Base-by-base conservation (phyloP, 92 coral and sea anemone species). In the Umimayanthus kanabou region DNA sequence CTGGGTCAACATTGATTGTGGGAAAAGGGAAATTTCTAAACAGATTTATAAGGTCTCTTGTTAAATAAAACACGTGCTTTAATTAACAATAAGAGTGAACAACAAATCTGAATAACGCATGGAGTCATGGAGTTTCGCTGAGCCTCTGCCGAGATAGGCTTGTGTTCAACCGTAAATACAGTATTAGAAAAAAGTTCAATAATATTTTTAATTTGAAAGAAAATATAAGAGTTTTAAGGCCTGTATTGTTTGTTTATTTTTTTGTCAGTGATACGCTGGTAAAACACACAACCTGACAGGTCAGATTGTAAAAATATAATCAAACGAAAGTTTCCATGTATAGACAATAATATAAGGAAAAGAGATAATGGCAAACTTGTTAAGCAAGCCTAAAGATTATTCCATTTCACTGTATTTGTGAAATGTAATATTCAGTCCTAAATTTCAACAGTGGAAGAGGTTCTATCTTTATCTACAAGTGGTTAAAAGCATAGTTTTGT, bases 381-480 rank as follows among this genome's bases (percentile, higher is more conserved):
- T 79, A 6, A 79, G 9, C 69, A 50, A 79, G 67, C 42, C 15
- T 80, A 4, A 33, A 18, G 47, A 57, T 18, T 13, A 6, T 40
- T 57, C 43, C 84, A 55, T 80, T 80, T 80, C 71, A 80, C 61
- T 53, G 39, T 57, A n/a, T 45, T 78, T 47, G 8, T 50, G 39
- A 47, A 47, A 25, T 25, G 40, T 15, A 78, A 50, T 25, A 49
- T 78, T 50, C 23, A 57, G 3, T 29, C 25, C 39, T 57, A 79
- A 82, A 39, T 69, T 43, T 69, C 8, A 82, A 82, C 42, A 82
- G 18, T 9, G 39, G 4, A 82, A 82, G 16, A 29, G 61, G 37
- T 45, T 49, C n/a, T 57, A 67, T 82, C 78, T 70, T 83, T 71
- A 71, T 69, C 66, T 67, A 69, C 43, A 47, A 83, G 87, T 47